Conservation (phyloP, 2,113 vertebrate genomes). For the Sciurus niger region DNA sequence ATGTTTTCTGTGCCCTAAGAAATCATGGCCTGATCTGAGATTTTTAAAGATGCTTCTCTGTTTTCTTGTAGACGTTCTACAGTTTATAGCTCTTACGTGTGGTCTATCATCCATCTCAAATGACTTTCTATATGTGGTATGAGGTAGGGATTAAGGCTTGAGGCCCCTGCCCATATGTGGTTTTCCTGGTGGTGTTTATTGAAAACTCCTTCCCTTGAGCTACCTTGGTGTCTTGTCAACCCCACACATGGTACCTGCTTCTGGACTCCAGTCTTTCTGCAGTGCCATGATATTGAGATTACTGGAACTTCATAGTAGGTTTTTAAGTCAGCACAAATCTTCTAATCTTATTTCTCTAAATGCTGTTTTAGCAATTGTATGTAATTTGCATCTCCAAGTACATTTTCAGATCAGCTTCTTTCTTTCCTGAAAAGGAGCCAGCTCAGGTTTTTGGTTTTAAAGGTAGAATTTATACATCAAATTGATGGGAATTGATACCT, state of each 20-base stretch:
- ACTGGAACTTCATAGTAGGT: neutral
- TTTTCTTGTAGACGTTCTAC: neutral
- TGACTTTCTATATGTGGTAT: neutral
- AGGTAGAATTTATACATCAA: neutral
- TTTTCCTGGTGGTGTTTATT: neutral
- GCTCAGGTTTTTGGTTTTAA: constrained; percentile 5
- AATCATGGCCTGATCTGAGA: neutral
- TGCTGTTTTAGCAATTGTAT: neutral
- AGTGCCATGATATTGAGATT: neutral
- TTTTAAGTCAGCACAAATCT: neutral
- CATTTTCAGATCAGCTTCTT: constrained; percentile 1
- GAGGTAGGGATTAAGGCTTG: neutral
- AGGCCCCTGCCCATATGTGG: neutral
- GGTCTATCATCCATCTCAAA: neutral
- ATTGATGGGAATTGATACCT: neutral
- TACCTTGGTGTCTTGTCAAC: neutral
- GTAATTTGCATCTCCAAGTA: constrained; percentile 21
- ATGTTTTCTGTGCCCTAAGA: neutral
- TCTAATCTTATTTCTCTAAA: neutral
- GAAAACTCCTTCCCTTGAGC: neutral
- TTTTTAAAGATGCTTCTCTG: neutral
- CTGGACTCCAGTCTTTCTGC: neutral
- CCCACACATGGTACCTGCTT: neutral
- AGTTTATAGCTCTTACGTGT: neutral
- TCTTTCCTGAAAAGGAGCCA: neutral